phyloP scores from a whole-genome alignment of 2,113 vertebrate species.

The Neopipo cinnamomea region DNA sequence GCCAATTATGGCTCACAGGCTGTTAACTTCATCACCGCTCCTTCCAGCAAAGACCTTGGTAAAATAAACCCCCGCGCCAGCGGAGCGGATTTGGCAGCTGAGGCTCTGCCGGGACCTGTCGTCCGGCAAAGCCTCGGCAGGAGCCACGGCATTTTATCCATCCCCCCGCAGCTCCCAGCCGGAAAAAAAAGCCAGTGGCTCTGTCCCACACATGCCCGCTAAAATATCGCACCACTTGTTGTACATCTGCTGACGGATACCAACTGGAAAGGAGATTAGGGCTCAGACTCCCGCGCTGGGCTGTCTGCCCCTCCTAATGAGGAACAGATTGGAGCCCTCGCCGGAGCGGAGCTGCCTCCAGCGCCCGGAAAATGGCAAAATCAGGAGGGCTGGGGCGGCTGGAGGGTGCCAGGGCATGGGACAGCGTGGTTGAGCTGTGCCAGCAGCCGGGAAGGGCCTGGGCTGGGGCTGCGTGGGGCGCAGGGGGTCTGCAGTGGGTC shows the following conservation, averaged over 20 bases:
- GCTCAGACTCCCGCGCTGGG: conserved; percentile 53
- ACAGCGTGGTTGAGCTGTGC: accelerated
- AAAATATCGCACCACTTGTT: conserved; percentile 54
- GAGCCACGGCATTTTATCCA: neutral
- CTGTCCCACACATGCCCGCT: conserved; percentile 43
- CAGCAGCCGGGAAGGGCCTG: neutral
- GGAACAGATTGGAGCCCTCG: conserved; percentile 58
- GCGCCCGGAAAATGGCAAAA: conserved; percentile 5
- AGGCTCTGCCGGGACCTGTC: neutral
- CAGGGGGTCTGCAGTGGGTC: neutral
- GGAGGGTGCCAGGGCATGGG: neutral
- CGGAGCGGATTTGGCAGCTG: neutral
- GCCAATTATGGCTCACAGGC: conserved; percentile 53
- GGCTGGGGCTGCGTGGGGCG: neutral
- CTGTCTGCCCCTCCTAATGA: conserved; percentile 70
- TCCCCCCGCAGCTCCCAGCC: neutral
- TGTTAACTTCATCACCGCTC: conserved; percentile 67
- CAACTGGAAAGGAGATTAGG: conserved; percentile 72
- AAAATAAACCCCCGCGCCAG: conserved; percentile 34
- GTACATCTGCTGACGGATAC: conserved; percentile 62
- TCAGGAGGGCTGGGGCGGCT: neutral
- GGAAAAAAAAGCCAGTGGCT: conserved; percentile 27
- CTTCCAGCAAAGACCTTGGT: conserved; percentile 59
- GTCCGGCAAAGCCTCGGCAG: neutral
- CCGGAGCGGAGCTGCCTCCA: neutral